Conservation (phyloP, 2,888 invertebrate species). For the Megamerina dolium region DNA sequence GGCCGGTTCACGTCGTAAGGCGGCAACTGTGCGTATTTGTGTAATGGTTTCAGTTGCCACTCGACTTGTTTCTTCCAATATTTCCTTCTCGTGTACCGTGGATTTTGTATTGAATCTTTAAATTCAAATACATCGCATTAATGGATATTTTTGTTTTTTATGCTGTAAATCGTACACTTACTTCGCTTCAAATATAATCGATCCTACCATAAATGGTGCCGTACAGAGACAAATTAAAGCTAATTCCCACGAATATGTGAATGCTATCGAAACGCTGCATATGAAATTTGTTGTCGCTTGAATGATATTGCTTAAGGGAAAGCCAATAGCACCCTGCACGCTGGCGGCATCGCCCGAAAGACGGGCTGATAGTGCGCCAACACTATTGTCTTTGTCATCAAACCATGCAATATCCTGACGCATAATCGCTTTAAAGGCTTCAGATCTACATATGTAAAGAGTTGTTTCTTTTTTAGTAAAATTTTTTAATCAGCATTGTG, state of each 20-base stretch:
- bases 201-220: conserved; percentile 62
- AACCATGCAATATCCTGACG: conserved; percentile 71
- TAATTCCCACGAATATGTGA: conserved; percentile 66
- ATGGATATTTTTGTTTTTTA: too few relatives aligned
- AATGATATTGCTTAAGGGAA: conserved; percentile 61
- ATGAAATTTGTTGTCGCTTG: conserved; percentile 62
- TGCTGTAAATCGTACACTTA: conserved; percentile 17
- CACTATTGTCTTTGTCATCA: conserved; percentile 61
- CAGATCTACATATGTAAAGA: neutral
- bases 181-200: conserved; percentile 62
- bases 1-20: conserved; percentile 58
- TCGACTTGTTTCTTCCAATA: conserved; percentile 62
- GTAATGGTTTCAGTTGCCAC: conserved; percentile 69
- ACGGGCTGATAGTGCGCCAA: conserved; percentile 65
- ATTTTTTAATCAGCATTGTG: too few relatives aligned
- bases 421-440: conserved; percentile 60
- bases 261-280: conserved; percentile 57
- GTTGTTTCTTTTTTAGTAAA: neutral
- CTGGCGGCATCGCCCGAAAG: conserved; percentile 68
- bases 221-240: conserved; percentile 62
- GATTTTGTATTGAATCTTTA: conserved; percentile 56
- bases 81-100: conserved; percentile 56
- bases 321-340: conserved; percentile 69
- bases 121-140: neutral
- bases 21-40: conserved; percentile 66